A percentile compares a stretch with the other conserved stretches of the same genome.
These are phyloP conservation scores for Suncus etruscus DNA, from an alignment of 2,113 vertebrate genomes.

Conservation along the genomic window DNA sequence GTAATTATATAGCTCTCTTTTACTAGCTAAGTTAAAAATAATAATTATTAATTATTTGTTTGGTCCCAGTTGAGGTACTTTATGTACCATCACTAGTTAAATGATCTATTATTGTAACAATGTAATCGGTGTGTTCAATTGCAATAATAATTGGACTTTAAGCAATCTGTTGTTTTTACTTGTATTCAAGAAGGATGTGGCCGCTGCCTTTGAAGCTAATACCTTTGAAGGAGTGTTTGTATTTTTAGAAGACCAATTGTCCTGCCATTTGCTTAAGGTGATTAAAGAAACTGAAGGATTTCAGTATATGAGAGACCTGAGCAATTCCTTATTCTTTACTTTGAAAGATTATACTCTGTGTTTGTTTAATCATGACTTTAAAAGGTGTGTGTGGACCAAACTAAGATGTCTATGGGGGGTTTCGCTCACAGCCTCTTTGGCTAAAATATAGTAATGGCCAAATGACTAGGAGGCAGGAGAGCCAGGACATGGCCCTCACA, in stretches of 20 bases:
- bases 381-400: background rate
- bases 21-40: background rate
- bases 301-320: background rate
- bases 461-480: rapidly evolving
- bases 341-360: background rate
- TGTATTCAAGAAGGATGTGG: background rate
- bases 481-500: background rate
- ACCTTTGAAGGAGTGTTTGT: background rate
- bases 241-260: background rate
- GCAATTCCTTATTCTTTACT: background rate
- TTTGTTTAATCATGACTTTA: background rate
- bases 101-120: background rate
- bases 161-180: background rate
- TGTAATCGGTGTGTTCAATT: background rate
- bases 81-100: background rate
- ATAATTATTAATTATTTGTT: background rate
- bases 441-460: background rate
- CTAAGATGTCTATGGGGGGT: rapidly evolving
- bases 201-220: background rate
- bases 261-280: background rate
- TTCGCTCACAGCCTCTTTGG: background rate
- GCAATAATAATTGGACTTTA: background rate
- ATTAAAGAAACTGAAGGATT: background rate
- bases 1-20: background rate
- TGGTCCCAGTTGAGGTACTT: background rate